Conservation (phyloP, 2,797 vertebrate genomes). For the Crenichthys baileyi region DNA sequence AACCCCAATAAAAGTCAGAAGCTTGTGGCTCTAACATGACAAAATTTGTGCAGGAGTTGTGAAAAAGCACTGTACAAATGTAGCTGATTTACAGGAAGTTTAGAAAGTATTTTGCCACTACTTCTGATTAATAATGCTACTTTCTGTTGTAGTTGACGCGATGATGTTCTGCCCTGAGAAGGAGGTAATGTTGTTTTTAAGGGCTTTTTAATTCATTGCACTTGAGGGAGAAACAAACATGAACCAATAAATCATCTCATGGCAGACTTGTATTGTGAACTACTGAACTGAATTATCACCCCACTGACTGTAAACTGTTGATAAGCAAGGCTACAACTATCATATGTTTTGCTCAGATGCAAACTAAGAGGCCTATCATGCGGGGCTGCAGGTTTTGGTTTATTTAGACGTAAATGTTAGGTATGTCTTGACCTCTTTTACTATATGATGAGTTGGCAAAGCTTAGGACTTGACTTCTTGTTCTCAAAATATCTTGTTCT, state of each 20-base stretch:
- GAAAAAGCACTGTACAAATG: neutral
- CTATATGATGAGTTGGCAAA: neutral
- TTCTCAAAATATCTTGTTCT: neutral
- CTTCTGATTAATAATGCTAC: neutral
- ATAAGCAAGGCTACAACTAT: neutral
- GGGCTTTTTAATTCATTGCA: neutral
- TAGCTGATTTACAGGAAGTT: neutral
- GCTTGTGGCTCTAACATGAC: neutral
- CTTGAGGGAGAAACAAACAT: neutral
- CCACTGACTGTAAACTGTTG: slow-evolving; percentile 6
- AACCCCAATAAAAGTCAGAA: neutral
- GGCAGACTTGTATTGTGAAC: neutral
- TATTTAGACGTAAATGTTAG: neutral
- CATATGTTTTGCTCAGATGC: slow-evolving; percentile 1
- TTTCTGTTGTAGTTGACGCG: neutral
- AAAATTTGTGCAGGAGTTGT: neutral
- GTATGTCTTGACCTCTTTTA: neutral
- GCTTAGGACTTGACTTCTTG: neutral
- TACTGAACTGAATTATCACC: neutral
- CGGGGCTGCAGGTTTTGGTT: slow-evolving; percentile 11
- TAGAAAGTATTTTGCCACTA: neutral
- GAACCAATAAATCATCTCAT: neutral
- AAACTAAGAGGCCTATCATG: neutral
- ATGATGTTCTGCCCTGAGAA: neutral
- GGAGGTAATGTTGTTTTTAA: neutral